phyloP scores from a whole-genome alignment of 2,797 vertebrate species.

The Kryptolebias ocellatus region DNA sequence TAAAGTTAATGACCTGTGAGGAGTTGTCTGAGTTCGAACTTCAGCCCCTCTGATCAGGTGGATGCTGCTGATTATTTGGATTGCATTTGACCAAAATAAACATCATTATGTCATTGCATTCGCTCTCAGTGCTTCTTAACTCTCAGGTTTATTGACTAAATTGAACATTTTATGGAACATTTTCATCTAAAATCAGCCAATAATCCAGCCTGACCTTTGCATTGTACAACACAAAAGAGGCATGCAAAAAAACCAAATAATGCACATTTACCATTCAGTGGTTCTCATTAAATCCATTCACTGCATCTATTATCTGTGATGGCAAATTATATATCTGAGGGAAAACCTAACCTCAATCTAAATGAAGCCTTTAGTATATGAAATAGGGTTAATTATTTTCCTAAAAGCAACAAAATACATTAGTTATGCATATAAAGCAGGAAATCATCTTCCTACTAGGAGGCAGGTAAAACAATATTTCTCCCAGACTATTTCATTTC shows the following conservation, averaged over 20 bases:
- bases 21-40: conserved; percentile 8
- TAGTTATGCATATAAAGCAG: conserved; percentile 21
- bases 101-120: background rate
- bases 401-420: conserved; percentile 14
- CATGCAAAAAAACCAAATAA: background rate
- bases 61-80: background rate
- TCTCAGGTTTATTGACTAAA: background rate
- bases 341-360: background rate
- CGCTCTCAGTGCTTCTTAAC: background rate
- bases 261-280: background rate
- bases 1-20: conserved; percentile 35
- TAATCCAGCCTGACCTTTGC: background rate
- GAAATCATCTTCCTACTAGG: conserved; percentile 39
- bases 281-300: conserved; percentile 17
- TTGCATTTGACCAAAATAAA: background rate
- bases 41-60: conserved; percentile 1
- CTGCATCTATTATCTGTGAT: conserved; percentile 17
- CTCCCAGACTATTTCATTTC: conserved; percentile 43
- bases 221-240: background rate
- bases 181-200: background rate
- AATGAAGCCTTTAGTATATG: background rate
- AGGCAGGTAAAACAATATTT: conserved; percentile 33
- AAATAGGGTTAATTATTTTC: conserved; percentile 27
- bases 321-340: conserved; percentile 10
- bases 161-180: background rate